Evolutionary conservation across 2,888 invertebrate species (phyloP).

Genomic region (Trachelus tabidus): DNA sequence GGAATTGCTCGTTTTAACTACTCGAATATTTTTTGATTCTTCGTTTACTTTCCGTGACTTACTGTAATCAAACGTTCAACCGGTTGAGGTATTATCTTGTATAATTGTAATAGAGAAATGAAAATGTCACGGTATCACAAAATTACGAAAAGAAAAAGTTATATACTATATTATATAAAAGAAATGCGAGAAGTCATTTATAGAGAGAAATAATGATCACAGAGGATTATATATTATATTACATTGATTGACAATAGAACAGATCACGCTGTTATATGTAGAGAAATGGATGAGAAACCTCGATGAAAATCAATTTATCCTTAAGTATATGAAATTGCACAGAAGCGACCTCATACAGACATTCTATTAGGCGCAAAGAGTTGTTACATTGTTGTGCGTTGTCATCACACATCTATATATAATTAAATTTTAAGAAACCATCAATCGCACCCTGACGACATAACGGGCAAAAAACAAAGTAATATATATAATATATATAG

Average conservation of each 20-base stretch:
- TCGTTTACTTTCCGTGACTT: slow-evolving; percentile 13
- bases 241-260: slow-evolving; percentile 59
- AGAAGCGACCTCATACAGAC: slow-evolving; percentile 25
- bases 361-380: slow-evolving; percentile 27
- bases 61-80: slow-evolving; percentile 16
- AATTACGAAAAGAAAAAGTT: slow-evolving; percentile 21
- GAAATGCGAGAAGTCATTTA: slow-evolving; percentile 11
- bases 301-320: slow-evolving; percentile 16
- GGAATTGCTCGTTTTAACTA: slow-evolving; percentile 16
- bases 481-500: background rate
- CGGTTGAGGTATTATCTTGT: slow-evolving; percentile 10
- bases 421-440: slow-evolving; percentile 1
- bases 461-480: background rate
- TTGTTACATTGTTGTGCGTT: slow-evolving; percentile 30
- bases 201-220: slow-evolving; percentile 15
- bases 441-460: background rate
- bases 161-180: slow-evolving; percentile 18
- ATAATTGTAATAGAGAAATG: slow-evolving; percentile 14
- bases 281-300: slow-evolving; percentile 22
- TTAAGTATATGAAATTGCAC: slow-evolving; percentile 29
- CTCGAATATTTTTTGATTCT: slow-evolving; percentile 9
- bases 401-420: slow-evolving; percentile 29
- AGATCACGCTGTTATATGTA: slow-evolving; percentile 18
- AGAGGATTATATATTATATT: slow-evolving; percentile 37
- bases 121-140: slow-evolving; percentile 23